Conservation (phyloP, 2,888 invertebrate genomes). For the Scelioninae gen. 2 region DNA sequence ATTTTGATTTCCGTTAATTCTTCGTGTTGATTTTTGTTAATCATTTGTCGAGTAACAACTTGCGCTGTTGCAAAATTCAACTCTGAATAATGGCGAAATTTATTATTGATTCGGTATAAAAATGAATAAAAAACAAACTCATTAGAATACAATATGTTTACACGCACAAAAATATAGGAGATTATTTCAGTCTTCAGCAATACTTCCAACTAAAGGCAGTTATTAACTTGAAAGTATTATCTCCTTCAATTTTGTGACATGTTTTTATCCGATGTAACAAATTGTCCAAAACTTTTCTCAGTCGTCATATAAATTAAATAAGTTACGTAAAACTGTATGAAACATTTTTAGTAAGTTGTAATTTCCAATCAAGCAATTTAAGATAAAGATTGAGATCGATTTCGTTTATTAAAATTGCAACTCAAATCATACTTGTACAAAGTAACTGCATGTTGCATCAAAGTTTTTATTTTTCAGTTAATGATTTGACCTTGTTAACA, state of each 20-base stretch:
- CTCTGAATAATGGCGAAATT: too few species aligned
- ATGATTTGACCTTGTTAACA: conserved; percentile 1
- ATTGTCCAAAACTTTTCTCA: conserved; percentile 8
- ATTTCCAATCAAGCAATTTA: too few species aligned
- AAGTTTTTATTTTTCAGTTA: neutral
- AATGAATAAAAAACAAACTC: too few species aligned
- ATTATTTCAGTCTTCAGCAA: neutral
- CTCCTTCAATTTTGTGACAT: neutral
- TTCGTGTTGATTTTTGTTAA: neutral
- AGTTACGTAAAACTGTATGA: conserved; percentile 3
- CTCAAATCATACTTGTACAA: neutral
- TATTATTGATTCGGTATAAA: too few species aligned
- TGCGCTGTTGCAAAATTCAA: too few species aligned
- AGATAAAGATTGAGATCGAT: neutral
- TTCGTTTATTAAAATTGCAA: neutral
- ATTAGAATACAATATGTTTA: too few species aligned
- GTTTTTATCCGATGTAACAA: conserved; percentile 11
- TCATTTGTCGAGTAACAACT: neutral
- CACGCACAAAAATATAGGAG: too few species aligned
- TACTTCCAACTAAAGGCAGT: neutral
- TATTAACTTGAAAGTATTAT: neutral
- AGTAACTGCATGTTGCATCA: neutral
- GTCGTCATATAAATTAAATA: conserved; percentile 18
- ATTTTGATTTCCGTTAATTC: neutral
- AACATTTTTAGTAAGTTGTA: too few species aligned